These are phyloP conservation scores for Caenorhabditis plicata DNA, from an alignment of 2,888 invertebrate genomes.

Conservation along the genomic window DNA sequence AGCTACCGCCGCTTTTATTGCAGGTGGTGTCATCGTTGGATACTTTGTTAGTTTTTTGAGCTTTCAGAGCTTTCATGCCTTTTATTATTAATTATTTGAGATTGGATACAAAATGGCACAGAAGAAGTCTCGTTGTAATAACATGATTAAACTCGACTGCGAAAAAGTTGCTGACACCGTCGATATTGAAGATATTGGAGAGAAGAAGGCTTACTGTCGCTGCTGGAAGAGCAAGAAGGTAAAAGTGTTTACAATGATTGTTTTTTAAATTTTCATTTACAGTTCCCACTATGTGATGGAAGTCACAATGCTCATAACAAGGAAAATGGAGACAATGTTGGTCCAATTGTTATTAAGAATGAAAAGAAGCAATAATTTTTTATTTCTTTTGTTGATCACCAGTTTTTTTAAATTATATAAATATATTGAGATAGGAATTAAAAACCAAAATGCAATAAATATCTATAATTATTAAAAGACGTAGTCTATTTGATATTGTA, in stretches of 20 bases:
- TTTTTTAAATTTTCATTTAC: too few relatives aligned
- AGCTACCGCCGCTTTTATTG: conserved; percentile 45
- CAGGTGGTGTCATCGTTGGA: conserved; percentile 58
- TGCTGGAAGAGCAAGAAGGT: conserved; percentile 94
- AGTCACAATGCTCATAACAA: conserved; percentile 85
- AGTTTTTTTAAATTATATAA: too few relatives aligned
- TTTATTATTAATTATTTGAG: neutral
- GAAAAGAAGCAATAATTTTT: too few relatives aligned
- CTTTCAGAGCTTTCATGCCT: neutral
- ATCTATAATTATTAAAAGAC: too few relatives aligned
- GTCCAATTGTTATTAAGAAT: conserved; percentile 73
- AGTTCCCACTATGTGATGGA: conserved; percentile 98
- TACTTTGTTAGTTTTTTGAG: conserved; percentile 38
- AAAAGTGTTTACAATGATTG: too few relatives aligned
- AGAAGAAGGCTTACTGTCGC: conserved; percentile 85
- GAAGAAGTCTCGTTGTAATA: conserved; percentile 32
- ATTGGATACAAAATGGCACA: conserved; percentile 27
- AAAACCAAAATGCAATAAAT: too few relatives aligned
- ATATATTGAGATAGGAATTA: too few relatives aligned
- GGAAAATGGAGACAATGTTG: conserved; percentile 86
- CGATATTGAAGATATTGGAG: conserved; percentile 63
- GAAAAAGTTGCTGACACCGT: conserved; percentile 58
- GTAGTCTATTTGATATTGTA: too few relatives aligned
- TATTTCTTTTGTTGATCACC: too few relatives aligned
- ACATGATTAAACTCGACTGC: conserved; percentile 24